Evolutionary conservation across 2,113 vertebrate species (phyloP), one percentile per base, ranked within the genome.

Genomic region (Diphyllodes magnificus): DNA sequence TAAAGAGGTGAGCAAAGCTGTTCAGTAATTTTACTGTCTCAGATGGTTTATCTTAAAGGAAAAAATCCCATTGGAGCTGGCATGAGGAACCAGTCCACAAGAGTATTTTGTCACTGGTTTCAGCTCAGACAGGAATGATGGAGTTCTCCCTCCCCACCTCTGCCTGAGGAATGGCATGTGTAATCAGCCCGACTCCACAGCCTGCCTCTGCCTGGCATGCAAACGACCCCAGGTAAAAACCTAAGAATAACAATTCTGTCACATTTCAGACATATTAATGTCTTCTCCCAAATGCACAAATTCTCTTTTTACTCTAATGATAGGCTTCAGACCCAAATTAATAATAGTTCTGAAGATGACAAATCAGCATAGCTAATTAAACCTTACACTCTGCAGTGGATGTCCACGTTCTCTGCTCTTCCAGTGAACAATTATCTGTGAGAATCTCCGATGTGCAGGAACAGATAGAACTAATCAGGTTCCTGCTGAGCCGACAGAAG

Each of bases 391-490:
- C 65, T 2, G 5, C 71, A 60, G 59, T 54, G 51, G 73, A 27
- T 2, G 2, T 8, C 68, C 50, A 21, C 10, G 13, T 45, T 33
- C 71, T 73, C 56, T 68, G 65, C 53, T 82, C 30, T 66, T 33
- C 71, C 76, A 82, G 70, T 4, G 40, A 93, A 75, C 66, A 42
- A 61, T 77, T 60, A 90, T 44, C 86, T 9, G 9, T 0, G 35
- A 66, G 60, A 80, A 76, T 79, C 69, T 53, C 30, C 2, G 0
- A 69, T 3, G 18, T 47, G 35, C 61, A 73, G 63, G 69, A 87
- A 39, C 60, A 93, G 86, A 88, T 14, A 93, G 88, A 85, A 69
- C 76, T 93, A 66, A 93, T 86, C 85, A 60, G 73, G 78, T 22
- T 88, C 86, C 82, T 92, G 86, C 92, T 92, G 88, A 93, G 81